phyloP scores from a whole-genome alignment of 2,888 invertebrate genomes.

The Calliscelio sp. region DNA sequence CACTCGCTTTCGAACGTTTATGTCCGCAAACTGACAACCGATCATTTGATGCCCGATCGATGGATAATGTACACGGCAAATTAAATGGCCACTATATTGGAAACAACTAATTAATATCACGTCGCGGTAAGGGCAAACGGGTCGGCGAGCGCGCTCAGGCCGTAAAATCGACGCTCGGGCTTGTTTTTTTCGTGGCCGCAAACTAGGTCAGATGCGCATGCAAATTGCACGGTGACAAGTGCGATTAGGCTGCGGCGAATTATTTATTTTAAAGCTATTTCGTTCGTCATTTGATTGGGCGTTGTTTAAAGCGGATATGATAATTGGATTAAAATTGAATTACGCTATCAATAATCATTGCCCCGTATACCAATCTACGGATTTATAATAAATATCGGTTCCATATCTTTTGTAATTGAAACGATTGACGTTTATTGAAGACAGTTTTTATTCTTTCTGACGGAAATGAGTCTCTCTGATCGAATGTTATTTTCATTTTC shows the following conservation, averaged over 20 bases:
- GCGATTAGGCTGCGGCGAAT: conserved; percentile 40
- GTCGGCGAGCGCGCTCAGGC: no score
- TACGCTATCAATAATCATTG: conserved; percentile 60
- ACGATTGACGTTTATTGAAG: conserved; percentile 46
- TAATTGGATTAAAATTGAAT: conserved; percentile 68
- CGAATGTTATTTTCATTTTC: no score
- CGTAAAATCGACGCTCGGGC: conserved; percentile 52
- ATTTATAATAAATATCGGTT: conserved; percentile 54
- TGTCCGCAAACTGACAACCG: conserved; percentile 46
- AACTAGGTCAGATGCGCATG: conserved; percentile 60
- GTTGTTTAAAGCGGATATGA: conserved; percentile 61
- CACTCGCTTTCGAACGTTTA: conserved; percentile 15
- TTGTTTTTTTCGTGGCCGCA: conserved; percentile 41
- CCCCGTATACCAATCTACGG: not conserved
- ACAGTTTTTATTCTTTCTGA: not conserved
- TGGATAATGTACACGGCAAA: conserved; percentile 52
- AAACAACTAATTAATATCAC: conserved; percentile 67
- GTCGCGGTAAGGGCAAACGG: conserved; percentile 45
- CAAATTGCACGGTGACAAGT: conserved; percentile 67
- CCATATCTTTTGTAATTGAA: conserved; percentile 45
- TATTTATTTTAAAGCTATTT: conserved; percentile 63
- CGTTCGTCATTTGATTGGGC: conserved; percentile 39
- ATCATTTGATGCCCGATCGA: conserved; percentile 50
- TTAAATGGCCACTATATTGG: conserved; percentile 62
- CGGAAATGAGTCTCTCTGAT: no score